phyloP scores from a whole-genome alignment of 92 coral and sea anemone species.

The Diadumene lineata region DNA sequence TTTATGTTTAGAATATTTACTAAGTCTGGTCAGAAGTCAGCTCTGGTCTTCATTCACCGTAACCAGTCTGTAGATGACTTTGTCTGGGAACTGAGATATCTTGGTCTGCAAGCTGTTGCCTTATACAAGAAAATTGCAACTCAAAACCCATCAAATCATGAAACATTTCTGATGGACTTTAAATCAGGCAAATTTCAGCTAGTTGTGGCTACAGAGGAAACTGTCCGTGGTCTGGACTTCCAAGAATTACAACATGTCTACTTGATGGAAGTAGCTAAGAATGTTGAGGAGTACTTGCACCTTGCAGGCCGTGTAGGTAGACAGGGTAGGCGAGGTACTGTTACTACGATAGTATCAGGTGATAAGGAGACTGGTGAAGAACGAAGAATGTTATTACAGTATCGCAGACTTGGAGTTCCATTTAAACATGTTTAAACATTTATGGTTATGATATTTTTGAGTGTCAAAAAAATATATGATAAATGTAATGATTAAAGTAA shows the following conservation, averaged over 20 bases:
- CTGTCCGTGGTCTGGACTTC: conserved; percentile 85
- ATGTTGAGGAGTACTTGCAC: conserved; percentile 76
- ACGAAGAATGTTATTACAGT: conserved; percentile 59
- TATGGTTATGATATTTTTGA: too few relatives aligned
- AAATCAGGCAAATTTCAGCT: conserved; percentile 63
- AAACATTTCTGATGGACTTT: conserved; percentile 59
- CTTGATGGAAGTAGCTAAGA: conserved; percentile 79
- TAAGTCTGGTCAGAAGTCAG: conserved; percentile 72
- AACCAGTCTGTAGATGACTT: conserved; percentile 74
- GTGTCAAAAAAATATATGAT: too few relatives aligned
- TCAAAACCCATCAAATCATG: conserved; percentile 56
- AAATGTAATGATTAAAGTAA: too few relatives aligned
- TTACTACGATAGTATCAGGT: conserved; percentile 66
- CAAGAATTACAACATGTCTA: conserved; percentile 72
- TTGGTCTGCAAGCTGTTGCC: conserved; percentile 74
- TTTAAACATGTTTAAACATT: conserved; percentile 59
- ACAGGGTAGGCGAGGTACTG: conserved; percentile 72
- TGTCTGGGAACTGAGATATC: conserved; percentile 77
- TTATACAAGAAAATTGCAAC: conserved; percentile 74
- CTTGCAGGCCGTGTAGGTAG: conserved; percentile 89
- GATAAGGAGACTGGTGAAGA: conserved; percentile 60
- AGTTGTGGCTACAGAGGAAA: conserved; percentile 85
- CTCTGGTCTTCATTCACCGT: conserved; percentile 79
- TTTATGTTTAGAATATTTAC: conserved; percentile 49
- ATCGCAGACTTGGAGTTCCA: conserved; percentile 68